Conservation (phyloP, 2,113 vertebrate species). For the Amazona vittata region DNA sequence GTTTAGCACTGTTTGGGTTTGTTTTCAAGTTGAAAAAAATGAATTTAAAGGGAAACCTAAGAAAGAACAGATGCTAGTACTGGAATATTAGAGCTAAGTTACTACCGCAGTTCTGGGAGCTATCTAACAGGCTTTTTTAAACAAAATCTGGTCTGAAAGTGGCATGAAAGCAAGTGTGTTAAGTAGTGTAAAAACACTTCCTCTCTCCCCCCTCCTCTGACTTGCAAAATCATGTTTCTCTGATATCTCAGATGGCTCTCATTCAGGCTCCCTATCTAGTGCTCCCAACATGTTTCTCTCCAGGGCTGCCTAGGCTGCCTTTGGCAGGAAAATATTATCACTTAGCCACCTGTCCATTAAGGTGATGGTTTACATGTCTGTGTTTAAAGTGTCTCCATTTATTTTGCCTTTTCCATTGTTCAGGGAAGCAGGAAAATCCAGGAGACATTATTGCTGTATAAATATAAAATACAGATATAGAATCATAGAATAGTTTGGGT, state of each 20-base stretch:
- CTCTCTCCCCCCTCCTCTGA: neutral
- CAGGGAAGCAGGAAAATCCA: neutral
- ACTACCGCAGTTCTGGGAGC: conserved; percentile 34
- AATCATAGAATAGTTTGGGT: fast-evolving
- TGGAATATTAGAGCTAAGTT: conserved; percentile 20
- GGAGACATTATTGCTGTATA: neutral
- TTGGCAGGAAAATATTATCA: neutral
- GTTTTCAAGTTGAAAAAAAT: conserved; percentile 50
- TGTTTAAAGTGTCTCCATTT: neutral
- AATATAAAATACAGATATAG: neutral
- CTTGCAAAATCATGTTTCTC: neutral
- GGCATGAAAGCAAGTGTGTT: conserved; percentile 19
- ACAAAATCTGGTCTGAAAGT: conserved; percentile 31
- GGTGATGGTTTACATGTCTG: neutral
- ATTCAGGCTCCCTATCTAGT: neutral
- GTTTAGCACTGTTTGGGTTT: conserved; percentile 58
- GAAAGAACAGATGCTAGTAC: conserved; percentile 57
- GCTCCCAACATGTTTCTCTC: fast-evolving
- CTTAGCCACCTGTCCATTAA: neutral
- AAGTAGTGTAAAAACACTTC: neutral
- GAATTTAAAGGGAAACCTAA: conserved; percentile 39
- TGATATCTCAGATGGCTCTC: neutral
- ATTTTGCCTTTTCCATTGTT: neutral
- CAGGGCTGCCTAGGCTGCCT: neutral
- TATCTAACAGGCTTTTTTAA: neutral